phyloP scores from a whole-genome alignment of 2,797 vertebrate species.

The Somateria mollissima region DNA sequence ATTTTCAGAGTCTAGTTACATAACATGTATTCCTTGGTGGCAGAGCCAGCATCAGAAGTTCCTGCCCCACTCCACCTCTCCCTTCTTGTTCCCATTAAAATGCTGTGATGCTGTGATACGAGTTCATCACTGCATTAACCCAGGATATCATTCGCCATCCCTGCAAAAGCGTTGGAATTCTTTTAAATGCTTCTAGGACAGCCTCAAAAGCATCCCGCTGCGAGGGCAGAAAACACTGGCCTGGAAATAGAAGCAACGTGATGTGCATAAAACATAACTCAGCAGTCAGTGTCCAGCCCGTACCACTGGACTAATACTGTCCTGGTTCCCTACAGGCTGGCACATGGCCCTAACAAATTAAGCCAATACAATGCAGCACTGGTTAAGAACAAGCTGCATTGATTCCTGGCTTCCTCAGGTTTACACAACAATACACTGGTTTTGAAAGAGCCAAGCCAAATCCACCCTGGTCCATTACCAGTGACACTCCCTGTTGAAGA shows the following conservation, averaged over 20 bases:
- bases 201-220: background rate
- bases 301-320: background rate
- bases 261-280: background rate
- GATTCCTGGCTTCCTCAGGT: background rate
- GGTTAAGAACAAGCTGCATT: background rate
- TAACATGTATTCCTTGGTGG: background rate
- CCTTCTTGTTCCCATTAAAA: background rate
- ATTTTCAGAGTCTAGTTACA: background rate
- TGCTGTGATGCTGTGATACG: background rate
- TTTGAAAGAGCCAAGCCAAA: background rate
- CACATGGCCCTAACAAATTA: background rate
- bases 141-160: background rate
- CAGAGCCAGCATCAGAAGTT: background rate
- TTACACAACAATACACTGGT: background rate
- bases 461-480: background rate
- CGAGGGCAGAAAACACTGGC: background rate
- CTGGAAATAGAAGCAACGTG: background rate
- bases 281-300: background rate
- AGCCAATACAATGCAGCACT: background rate
- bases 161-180: background rate
- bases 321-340: background rate
- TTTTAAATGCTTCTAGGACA: background rate
- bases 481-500: background rate
- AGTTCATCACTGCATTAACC: background rate
- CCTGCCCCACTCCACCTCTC: background rate